phyloP scores from a whole-genome alignment of 2,797 vertebrate genomes.

The Enteromius anoplus region DNA sequence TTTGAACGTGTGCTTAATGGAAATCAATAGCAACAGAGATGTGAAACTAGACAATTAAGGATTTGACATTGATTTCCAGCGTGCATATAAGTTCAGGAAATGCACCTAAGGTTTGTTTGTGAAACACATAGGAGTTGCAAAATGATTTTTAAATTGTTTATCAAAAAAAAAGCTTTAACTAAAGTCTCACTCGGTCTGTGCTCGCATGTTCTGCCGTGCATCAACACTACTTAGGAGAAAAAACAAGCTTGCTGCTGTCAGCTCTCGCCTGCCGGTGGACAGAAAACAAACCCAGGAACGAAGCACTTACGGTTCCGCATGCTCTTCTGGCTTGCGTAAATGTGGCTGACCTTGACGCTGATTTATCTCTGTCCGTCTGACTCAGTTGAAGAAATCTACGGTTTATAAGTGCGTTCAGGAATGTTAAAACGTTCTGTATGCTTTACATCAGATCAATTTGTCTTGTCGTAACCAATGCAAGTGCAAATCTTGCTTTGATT shows the following conservation, averaged over 20 bases:
- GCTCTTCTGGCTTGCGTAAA: conserved; percentile 40
- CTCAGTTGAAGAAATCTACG: conserved; percentile 39
- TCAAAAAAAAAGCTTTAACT: conserved; percentile 4
- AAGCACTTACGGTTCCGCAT: conserved; percentile 36
- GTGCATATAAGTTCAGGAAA: conserved; percentile 4
- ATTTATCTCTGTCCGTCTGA: conserved; percentile 47
- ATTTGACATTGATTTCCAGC: conserved; percentile 43
- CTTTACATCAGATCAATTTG: conserved; percentile 51
- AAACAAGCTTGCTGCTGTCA: conserved; percentile 43
- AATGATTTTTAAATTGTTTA: conserved; percentile 38
- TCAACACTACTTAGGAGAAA: conserved; percentile 18
- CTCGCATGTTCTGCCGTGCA: background rate
- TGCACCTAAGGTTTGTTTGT: background rate
- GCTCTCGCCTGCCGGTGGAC: conserved; percentile 32
- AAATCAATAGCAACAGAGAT: conserved; percentile 45
- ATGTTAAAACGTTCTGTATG: conserved; percentile 47
- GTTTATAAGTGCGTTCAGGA: conserved; percentile 46
- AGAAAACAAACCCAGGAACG: conserved; percentile 54
- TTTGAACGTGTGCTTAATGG: conserved; percentile 29
- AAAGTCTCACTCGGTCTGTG: background rate
- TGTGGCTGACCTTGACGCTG: conserved; percentile 10
- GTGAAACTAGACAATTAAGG: conserved; percentile 31
- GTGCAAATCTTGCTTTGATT: conserved; percentile 41
- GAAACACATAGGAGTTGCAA: conserved; percentile 16
- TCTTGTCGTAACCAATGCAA: conserved; percentile 26